Evolutionary conservation across 1,140 invertebrate species (phyloP).

Genomic region (Drosophila erecta): DNA sequence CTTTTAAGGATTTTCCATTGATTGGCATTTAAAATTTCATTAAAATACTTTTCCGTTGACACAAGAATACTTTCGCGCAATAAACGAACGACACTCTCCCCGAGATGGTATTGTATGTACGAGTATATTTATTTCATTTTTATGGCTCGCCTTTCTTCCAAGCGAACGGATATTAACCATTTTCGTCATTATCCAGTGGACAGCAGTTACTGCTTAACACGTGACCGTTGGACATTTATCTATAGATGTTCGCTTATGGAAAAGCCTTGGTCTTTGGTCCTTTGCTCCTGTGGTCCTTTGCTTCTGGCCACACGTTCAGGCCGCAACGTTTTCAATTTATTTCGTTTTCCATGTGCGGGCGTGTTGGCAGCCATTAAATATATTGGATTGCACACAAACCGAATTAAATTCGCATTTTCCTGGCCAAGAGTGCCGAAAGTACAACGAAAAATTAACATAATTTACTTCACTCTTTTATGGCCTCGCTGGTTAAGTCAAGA

Average conservation of each 20-base stretch:
- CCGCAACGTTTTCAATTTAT: constrained; percentile 48
- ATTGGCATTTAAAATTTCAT: constrained; percentile 56
- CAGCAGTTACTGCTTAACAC: constrained; percentile 28
- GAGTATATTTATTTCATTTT: constrained; percentile 20
- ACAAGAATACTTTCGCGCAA: constrained; percentile 3
- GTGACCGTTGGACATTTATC: constrained; percentile 34
- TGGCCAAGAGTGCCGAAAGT: constrained; percentile 24
- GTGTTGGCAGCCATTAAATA: constrained; percentile 32
- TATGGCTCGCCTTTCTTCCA: constrained; percentile 1
- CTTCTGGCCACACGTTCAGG: constrained; percentile 29
- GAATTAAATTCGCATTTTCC: constrained; percentile 43
- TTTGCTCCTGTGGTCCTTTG: constrained; percentile 1
- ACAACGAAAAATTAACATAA: constrained; percentile 53
- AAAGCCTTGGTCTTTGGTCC: constrained; percentile 4
- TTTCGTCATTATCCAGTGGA: constrained; percentile 53
- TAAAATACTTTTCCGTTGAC: constrained; percentile 45
- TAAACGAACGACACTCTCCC: constrained; percentile 17
- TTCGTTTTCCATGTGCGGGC: constrained; percentile 28
- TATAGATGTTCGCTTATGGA: constrained; percentile 50
- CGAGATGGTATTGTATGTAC: constrained; percentile 1
- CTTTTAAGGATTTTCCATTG: constrained; percentile 26
- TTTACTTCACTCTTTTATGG: constrained; percentile 44
- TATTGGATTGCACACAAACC: constrained; percentile 35
- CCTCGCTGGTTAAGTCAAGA: constrained; percentile 58
- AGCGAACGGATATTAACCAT: constrained; percentile 54